Conservation (phyloP, 2,888 invertebrate genomes). For the Chesias legatella region DNA sequence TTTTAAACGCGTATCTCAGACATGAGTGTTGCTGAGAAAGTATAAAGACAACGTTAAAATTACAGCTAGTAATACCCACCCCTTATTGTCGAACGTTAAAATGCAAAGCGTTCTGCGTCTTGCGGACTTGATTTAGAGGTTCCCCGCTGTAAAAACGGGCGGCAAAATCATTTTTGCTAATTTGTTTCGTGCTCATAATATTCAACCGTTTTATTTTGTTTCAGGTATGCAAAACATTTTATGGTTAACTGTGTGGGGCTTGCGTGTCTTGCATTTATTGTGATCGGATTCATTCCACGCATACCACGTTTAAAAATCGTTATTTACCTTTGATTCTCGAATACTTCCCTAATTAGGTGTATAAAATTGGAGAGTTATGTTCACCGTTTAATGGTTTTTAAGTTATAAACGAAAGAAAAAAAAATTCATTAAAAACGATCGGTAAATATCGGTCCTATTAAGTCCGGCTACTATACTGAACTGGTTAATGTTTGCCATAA, state of each 20-base stretch:
- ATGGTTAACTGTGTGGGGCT: constrained; percentile 53
- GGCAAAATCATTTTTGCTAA: constrained; percentile 44
- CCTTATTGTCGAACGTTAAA: constrained; percentile 15
- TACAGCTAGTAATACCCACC: constrained; percentile 31
- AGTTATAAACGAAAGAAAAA: too few relatives aligned
- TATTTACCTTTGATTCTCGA: constrained; percentile 39
- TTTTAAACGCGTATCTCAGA: constrained; percentile 50
- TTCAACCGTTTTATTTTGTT: constrained; percentile 54
- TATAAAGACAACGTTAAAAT: constrained; percentile 35
- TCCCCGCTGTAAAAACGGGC: constrained; percentile 25
- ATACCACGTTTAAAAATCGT: constrained; percentile 40
- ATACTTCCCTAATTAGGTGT: constrained; percentile 41
- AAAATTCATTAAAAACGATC: too few relatives aligned
- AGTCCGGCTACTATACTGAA: too few relatives aligned
- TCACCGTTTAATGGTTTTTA: too few relatives aligned
- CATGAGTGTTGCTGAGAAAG: constrained; percentile 46
- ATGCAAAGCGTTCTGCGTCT: constrained; percentile 26
- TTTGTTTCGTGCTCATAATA: constrained; percentile 49
- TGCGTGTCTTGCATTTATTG: constrained; percentile 46
- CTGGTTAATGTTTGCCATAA: too few relatives aligned
- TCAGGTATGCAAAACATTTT: constrained; percentile 54
- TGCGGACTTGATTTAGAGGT: constrained; percentile 28
- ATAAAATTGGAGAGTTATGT: constrained; percentile 34
- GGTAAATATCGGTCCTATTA: too few relatives aligned
- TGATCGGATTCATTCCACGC: constrained; percentile 41